Base-by-base conservation (phyloP, 1,140 invertebrate species). In the Glossosoma conforme region DNA sequence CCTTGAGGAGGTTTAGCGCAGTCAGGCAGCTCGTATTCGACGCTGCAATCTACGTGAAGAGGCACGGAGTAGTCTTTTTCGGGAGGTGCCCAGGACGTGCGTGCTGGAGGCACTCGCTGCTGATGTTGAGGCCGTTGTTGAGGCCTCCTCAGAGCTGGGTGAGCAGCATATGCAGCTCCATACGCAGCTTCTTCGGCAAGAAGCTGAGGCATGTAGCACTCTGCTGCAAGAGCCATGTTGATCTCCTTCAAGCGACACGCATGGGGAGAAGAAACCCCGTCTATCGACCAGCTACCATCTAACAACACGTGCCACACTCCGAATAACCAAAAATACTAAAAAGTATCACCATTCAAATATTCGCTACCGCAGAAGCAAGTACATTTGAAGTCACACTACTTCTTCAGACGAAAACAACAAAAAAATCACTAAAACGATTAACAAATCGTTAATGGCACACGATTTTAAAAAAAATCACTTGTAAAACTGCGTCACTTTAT, bases 1-100 rank as follows among this genome's bases (percentile, higher is more conserved):
- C 85, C 85, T 57, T 82, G 82, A 52, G 87, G 86, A 48, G 86
- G 86, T 65, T 87, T 87, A 21, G 86, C 85, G 66, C 86, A 83
- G 61, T 86, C 86, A 46, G 86, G 86, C 61, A 89, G 73, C 70
- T 89, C 86, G 75, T 89, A 89, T 69, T 89, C 86, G 48, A 89
- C 86, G 74, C 85, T 88, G 72, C 86, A 88, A 67, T 89, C 86
- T 56, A 89, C 86, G 72, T 86, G 84, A 63, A 89, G 74, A 52
- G 86, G 86, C 63, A 84, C 78, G 61, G 80, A 83, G 70, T 86
- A 89, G 68, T 89, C 86, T 70, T 85, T 85, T 62, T 76, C 72
- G 41, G 74, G 68, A 53, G 63, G 61, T 61, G 65, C 59, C 25
- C 13, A 22, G n/a, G 42, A 13, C 1, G 47, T 11, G 15, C 19